Conservation (phyloP, 2,113 vertebrate genomes). For the Sorex araneus region DNA sequence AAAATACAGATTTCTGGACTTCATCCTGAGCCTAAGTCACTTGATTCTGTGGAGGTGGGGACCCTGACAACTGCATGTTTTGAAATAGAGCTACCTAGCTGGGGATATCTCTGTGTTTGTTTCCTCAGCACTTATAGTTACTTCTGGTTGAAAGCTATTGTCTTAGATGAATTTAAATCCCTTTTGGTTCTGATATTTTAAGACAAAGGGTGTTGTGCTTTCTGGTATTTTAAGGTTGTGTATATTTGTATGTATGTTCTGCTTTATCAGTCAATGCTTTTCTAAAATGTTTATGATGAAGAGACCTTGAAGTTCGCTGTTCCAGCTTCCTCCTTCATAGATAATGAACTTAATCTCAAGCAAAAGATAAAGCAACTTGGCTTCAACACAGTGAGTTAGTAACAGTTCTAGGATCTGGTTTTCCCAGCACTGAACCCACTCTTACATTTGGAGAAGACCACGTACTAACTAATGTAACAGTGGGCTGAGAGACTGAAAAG, state of each 20-base stretch:
- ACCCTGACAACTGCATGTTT: not conserved
- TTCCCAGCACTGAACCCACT: not conserved
- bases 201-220: not conserved
- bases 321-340: constrained; percentile 17
- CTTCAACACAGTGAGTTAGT: not conserved
- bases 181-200: constrained; percentile 32
- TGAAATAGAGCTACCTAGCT: not conserved
- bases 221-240: not conserved
- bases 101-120: not conserved
- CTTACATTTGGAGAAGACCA: not conserved
- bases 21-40: not conserved
- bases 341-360: not conserved
- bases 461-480: not conserved
- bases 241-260: not conserved
- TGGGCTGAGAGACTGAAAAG: not conserved
- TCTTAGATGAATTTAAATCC: not conserved
- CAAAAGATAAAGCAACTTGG: constrained; percentile 6
- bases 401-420: not conserved
- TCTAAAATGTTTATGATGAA: constrained; percentile 45
- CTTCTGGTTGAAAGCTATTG: constrained; percentile 24
- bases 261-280: not conserved
- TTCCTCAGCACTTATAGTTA: constrained; percentile 38
- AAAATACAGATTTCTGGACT: constrained; percentile 47
- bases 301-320: not conserved
- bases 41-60: constrained; percentile 25